These are phyloP conservation scores for Ceratosolen fusciceps DNA, from an alignment of 1,140 invertebrate genomes.

Conservation along the genomic window DNA sequence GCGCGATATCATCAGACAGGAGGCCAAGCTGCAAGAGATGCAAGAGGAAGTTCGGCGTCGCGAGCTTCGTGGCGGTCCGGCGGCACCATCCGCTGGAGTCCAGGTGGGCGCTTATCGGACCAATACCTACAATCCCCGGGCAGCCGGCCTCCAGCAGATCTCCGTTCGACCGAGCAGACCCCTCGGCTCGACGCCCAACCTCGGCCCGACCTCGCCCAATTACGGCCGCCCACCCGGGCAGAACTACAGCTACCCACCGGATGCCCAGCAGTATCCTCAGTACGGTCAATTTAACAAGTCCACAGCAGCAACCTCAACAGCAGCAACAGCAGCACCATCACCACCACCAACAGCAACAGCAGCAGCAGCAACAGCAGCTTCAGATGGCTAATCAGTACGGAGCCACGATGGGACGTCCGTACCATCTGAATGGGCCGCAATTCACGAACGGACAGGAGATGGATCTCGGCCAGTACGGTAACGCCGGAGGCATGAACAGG, in stretches of 20 bases:
- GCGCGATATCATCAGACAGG: constrained; percentile 77
- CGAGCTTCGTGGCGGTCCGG: constrained; percentile 74
- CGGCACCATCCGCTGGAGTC: constrained; percentile 1
- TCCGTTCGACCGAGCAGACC: constrained; percentile 58
- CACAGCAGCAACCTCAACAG: neutral
- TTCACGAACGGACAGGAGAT: constrained; percentile 58
- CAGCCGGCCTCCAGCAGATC: constrained; percentile 55
- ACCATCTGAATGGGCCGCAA: constrained; percentile 55
- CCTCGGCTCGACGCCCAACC: constrained; percentile 62
- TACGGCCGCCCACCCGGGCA: constrained; percentile 53
- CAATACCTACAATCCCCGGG: constrained; percentile 61
- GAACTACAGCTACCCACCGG: constrained; percentile 59
- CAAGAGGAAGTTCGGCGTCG: constrained; percentile 84
- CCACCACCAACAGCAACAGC: constrained; percentile 17
- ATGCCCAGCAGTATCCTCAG: constrained; percentile 56
- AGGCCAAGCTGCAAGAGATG: constrained; percentile 87
- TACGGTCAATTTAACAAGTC: constrained; percentile 56
- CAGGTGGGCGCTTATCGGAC: constrained; percentile 60
- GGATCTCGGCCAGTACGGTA: constrained; percentile 57
- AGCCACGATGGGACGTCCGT: constrained; percentile 58
- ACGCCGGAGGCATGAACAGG: constrained; percentile 50
- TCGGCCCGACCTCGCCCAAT: constrained; percentile 60
- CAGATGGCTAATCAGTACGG: constrained; percentile 55
- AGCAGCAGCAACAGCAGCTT: neutral
- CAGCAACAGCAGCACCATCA: constrained; percentile 39